phyloP scores from a whole-genome alignment of 2,113 vertebrate species.

The Corythoichthys haematopterus region DNA sequence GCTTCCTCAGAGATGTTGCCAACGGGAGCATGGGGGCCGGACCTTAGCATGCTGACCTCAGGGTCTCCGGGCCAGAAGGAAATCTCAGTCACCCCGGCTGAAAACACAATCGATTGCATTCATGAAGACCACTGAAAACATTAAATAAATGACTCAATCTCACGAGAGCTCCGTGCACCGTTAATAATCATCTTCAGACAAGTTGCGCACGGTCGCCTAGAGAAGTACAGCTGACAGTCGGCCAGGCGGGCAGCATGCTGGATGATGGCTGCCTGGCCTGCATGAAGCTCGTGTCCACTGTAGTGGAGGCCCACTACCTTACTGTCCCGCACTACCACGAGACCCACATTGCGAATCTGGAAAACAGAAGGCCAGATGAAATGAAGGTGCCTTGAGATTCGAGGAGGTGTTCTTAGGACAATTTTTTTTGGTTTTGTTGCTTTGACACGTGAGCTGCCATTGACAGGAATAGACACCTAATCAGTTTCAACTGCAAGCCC shows the following conservation, averaged over 20 bases:
- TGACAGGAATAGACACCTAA: too few relatives aligned
- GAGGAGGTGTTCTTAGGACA: too few relatives aligned
- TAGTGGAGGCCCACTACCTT: constrained; percentile 88
- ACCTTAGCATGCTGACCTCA: constrained; percentile 80
- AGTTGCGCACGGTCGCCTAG: constrained; percentile 88
- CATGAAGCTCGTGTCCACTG: constrained; percentile 86
- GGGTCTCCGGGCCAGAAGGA: constrained; percentile 94
- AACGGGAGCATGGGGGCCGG: background rate
- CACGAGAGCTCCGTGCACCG: constrained; percentile 66
- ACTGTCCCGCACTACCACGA: constrained; percentile 85
- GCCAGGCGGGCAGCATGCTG: constrained; percentile 80
- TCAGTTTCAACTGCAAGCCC: too few relatives aligned
- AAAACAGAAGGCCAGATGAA: constrained; percentile 14
- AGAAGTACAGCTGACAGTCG: constrained; percentile 90
- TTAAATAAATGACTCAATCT: background rate
- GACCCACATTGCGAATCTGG: constrained; percentile 79
- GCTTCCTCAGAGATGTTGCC: constrained; percentile 73
- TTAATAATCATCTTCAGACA: constrained; percentile 98
- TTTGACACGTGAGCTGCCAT: too few relatives aligned
- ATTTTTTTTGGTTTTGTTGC: too few relatives aligned
- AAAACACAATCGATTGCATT: constrained; percentile 29
- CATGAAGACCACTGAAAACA: background rate
- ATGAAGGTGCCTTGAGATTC: too few relatives aligned
- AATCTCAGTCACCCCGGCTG: constrained; percentile 90
- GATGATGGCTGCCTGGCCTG: constrained; percentile 88